phyloP scores from a whole-genome alignment of 2,797 vertebrate species.

The Arrhamphus sclerolepis region DNA sequence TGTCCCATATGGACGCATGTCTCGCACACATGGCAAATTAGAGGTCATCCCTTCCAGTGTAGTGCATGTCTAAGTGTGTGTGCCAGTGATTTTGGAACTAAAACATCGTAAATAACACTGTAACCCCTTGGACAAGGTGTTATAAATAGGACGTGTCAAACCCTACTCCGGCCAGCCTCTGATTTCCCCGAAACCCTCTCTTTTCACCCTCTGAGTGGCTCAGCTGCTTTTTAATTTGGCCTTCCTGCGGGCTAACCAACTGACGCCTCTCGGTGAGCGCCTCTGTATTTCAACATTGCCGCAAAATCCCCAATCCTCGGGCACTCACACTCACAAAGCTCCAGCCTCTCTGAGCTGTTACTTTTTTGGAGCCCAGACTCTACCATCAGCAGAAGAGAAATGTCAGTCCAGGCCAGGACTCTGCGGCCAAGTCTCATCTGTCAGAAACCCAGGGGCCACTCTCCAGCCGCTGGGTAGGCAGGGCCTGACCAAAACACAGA shows the following conservation, averaged over 20 bases:
- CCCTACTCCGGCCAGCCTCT: slow-evolving; percentile 76
- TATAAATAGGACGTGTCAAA: slow-evolving; percentile 93
- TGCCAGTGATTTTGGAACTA: slow-evolving; percentile 62
- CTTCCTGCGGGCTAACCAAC: slow-evolving; percentile 88
- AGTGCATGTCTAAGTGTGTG: slow-evolving; percentile 56
- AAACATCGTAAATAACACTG: slow-evolving; percentile 76
- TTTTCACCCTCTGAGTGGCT: slow-evolving; percentile 81
- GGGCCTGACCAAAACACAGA: slow-evolving; percentile 76
- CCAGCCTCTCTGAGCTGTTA: slow-evolving; percentile 59
- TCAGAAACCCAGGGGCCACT: slow-evolving; percentile 74
- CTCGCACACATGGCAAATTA: slow-evolving; percentile 78
- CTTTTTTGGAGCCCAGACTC: slow-evolving; percentile 83
- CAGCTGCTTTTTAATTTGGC: slow-evolving; percentile 91
- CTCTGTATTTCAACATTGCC: slow-evolving; percentile 92
- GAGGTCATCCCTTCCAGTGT: slow-evolving; percentile 73
- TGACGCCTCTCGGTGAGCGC: slow-evolving; percentile 90
- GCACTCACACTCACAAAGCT: slow-evolving; percentile 70
- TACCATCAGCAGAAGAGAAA: slow-evolving; percentile 84
- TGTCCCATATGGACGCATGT: slow-evolving; percentile 63
- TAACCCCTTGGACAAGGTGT: slow-evolving; percentile 85
- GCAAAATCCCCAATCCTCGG: slow-evolving; percentile 85
- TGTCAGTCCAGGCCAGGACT: slow-evolving; percentile 74
- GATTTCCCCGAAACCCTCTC: slow-evolving; percentile 84
- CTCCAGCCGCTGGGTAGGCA: slow-evolving; percentile 66
- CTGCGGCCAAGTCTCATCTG: slow-evolving; percentile 85